These are phyloP conservation scores for Marmota flaviventris DNA, from an alignment of 2,113 vertebrate species.

Conservation along the genomic window DNA sequence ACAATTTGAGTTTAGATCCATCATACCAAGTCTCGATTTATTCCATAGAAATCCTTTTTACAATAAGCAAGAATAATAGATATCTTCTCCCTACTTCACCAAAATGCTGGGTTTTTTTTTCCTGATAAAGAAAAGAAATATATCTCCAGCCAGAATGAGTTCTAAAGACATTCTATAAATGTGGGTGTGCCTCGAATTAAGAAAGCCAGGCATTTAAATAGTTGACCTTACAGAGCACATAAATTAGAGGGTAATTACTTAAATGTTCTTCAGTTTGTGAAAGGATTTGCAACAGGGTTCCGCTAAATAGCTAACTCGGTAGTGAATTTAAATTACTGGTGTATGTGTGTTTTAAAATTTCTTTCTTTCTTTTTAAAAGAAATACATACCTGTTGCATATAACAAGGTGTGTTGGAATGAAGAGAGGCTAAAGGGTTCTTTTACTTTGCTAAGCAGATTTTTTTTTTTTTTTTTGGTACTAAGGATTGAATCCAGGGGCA, in stretches of 20 bases:
- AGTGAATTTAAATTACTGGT: constrained; percentile 76
- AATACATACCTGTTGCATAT: constrained; percentile 55
- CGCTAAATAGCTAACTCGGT: constrained; percentile 75
- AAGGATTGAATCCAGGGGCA: no score
- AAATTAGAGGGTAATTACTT: constrained; percentile 83
- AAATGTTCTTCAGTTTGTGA: constrained; percentile 79
- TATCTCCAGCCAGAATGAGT: constrained; percentile 59
- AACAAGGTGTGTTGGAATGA: background rate
- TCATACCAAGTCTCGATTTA: background rate
- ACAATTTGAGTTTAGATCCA: background rate
- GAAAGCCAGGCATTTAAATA: constrained; percentile 76
- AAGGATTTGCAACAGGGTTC: constrained; percentile 77
- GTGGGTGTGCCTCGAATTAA: constrained; percentile 75
- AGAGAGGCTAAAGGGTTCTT: background rate
- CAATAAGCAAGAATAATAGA: constrained; percentile 24
- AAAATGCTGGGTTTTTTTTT: constrained; percentile 40
- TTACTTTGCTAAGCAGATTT: background rate
- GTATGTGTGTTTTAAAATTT: constrained; percentile 63
- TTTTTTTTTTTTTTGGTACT: no score
- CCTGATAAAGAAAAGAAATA: constrained; percentile 67
- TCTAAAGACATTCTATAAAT: constrained; percentile 64
- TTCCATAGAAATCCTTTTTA: background rate
- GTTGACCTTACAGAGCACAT: constrained; percentile 74
- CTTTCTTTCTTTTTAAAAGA: background rate
- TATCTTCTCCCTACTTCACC: constrained; percentile 47